Evolutionary conservation across 2,113 vertebrate genomes (phyloP).

Genomic region (Psilopsiagon aymara): DNA sequence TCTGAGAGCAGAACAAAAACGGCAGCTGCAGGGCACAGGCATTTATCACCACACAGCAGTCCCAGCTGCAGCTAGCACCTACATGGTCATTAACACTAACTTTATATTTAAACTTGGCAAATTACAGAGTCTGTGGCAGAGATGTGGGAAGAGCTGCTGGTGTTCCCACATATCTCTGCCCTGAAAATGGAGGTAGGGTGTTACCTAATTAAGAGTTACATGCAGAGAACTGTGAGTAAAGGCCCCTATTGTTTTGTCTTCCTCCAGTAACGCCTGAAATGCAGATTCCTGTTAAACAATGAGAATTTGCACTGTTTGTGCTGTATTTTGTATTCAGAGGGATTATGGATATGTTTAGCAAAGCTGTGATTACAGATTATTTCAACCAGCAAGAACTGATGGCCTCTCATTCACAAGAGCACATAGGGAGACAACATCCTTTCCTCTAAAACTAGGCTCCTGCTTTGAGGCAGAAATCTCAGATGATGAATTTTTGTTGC

Average conservation of each 20-base stretch:
- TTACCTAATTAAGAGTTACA: not conserved
- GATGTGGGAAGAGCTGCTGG: not conserved
- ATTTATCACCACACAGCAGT: not conserved
- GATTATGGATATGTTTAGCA: not conserved
- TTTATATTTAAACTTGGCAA: not conserved
- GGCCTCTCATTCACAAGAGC: not conserved
- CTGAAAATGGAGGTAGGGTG: not conserved
- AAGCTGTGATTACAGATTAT: not conserved
- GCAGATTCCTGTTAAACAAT: not conserved
- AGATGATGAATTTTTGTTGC: not conserved
- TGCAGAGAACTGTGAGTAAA: not conserved
- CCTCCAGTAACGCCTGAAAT: not conserved
- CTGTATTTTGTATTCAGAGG: not conserved
- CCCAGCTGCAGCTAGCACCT: not conserved
- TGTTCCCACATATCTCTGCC: not conserved
- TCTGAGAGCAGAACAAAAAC: not conserved
- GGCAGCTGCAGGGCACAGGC: not conserved
- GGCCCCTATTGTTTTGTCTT: not conserved
- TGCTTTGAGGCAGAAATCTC: not conserved
- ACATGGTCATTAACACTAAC: not conserved
- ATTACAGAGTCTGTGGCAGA: not conserved
- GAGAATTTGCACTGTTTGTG: not conserved
- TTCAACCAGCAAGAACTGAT: not conserved
- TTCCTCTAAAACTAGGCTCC: not conserved
- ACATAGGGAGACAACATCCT: not conserved